phyloP scores from a whole-genome alignment of 2,888 invertebrate species.

The Rugalucina vietnamica region DNA sequence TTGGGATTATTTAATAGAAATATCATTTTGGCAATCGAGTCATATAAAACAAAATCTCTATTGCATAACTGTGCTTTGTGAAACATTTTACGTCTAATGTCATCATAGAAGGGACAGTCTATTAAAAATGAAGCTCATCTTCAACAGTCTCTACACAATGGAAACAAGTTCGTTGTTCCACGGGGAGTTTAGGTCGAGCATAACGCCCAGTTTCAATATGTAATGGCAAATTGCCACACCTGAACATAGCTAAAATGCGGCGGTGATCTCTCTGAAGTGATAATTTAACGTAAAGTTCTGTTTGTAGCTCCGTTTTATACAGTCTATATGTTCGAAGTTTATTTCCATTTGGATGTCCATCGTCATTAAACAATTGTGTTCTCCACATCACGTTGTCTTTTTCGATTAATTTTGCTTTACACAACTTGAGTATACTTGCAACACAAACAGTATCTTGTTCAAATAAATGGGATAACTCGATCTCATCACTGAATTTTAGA shows the following conservation, averaged over 20 bases:
- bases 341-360: background rate
- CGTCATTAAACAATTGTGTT: background rate
- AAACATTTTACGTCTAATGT: too few relatives aligned
- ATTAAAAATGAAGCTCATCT: too few relatives aligned
- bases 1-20: too few relatives aligned
- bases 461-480: background rate
- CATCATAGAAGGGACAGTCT: too few relatives aligned
- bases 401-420: background rate
- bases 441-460: background rate
- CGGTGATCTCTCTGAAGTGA: background rate
- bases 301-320: constrained; percentile 3
- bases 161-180: too few relatives aligned
- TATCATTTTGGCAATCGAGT: too few relatives aligned
- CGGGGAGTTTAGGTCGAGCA: too few relatives aligned
- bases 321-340: constrained; percentile 16
- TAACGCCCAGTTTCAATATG: too few relatives aligned
- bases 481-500: background rate
- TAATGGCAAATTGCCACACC: too few relatives aligned
- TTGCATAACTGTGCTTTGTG: too few relatives aligned
- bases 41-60: too few relatives aligned
- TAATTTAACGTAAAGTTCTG: background rate
- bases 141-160: too few relatives aligned
- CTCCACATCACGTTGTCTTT: background rate
- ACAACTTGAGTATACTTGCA: background rate
- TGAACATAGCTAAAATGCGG: constrained; percentile 1